A percentile compares a stretch with the other conserved stretches of the same genome.
Evolutionary conservation across 1,140 invertebrate genomes (phyloP).

Genomic region (Berghia stephanieae): DNA sequence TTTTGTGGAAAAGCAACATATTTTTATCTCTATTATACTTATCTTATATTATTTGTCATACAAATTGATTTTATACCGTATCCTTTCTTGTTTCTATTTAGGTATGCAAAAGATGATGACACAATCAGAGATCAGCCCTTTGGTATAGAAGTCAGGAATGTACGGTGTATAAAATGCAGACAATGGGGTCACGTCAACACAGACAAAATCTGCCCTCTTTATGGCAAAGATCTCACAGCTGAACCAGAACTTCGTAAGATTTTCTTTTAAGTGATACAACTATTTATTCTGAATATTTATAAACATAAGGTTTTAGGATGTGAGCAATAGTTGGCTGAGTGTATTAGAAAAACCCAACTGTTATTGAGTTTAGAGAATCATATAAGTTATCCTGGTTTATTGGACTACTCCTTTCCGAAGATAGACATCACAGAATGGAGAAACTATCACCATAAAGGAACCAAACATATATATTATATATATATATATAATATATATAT

Average conservation of each 20-base stretch:
- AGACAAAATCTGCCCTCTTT: slow-evolving; percentile 94
- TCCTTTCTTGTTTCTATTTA: slow-evolving; percentile 63
- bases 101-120: slow-evolving; percentile 93
- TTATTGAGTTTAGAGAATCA: too few species aligned
- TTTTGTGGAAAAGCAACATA: neutral
- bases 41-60: neutral
- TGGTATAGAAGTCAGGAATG: slow-evolving; percentile 95
- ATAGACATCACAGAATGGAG: too few species aligned
- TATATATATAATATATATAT: too few species aligned
- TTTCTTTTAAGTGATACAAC: neutral
- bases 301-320: too few species aligned
- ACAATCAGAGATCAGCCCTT: slow-evolving; percentile 98
- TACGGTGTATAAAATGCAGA: slow-evolving; percentile 97
- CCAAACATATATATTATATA: too few species aligned
- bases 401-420: too few species aligned
- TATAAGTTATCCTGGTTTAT: too few species aligned
- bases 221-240: slow-evolving; percentile 67
- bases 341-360: too few species aligned
- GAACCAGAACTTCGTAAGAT: slow-evolving; percentile 63
- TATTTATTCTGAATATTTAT: too few species aligned
- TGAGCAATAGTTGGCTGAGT: too few species aligned
- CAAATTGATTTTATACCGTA: neutral
- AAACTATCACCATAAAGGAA: too few species aligned
- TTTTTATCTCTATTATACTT: neutral
- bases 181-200: slow-evolving; percentile 99